Conservation (phyloP, 2,797 vertebrate species). For the Chaunax sp. region DNA sequence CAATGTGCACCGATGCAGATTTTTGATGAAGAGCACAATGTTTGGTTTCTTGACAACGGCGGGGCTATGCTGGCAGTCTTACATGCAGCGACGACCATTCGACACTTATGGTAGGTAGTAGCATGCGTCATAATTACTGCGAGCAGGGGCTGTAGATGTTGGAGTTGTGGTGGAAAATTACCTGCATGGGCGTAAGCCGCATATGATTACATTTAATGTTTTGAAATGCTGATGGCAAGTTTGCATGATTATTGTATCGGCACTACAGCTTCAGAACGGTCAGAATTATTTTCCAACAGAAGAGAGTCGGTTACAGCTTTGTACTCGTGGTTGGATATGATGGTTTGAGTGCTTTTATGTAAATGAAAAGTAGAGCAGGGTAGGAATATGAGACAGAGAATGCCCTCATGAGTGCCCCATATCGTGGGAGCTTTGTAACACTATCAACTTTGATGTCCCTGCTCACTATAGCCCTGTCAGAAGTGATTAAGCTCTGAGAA, state of each 20-base stretch:
- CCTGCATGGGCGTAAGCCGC: slow-evolving; percentile 38
- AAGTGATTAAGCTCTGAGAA: slow-evolving; percentile 74
- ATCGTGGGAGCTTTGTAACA: slow-evolving; percentile 75
- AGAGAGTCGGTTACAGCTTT: slow-evolving; percentile 71
- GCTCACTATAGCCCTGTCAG: slow-evolving; percentile 73
- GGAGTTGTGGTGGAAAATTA: slow-evolving; percentile 59
- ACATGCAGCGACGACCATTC: slow-evolving; percentile 88
- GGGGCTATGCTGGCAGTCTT: slow-evolving; percentile 94
- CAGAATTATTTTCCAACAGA: slow-evolving; percentile 65
- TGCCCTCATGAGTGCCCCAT: slow-evolving; percentile 73
- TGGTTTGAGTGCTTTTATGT: slow-evolving; percentile 83
- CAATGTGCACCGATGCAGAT: slow-evolving; percentile 81
- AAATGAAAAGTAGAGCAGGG: slow-evolving; percentile 71
- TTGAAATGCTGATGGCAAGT: slow-evolving; percentile 74
- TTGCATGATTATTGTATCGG: slow-evolving; percentile 66
- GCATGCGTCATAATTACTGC: slow-evolving; percentile 39
- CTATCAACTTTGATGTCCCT: slow-evolving; percentile 77
- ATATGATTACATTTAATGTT: slow-evolving; percentile 73
- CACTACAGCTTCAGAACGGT: slow-evolving; percentile 65
- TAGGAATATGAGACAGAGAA: slow-evolving; percentile 73
- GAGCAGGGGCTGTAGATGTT: slow-evolving; percentile 32
- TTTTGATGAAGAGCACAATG: slow-evolving; percentile 94
- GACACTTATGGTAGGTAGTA: slow-evolving; percentile 90
- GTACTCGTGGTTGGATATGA: slow-evolving; percentile 72
- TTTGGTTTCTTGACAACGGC: slow-evolving; percentile 97